A percentile compares a stretch with the other conserved stretches of the same genome.
phyloP scores from a whole-genome alignment of 2,113 vertebrate genomes.

The Pionites leucogaster region DNA sequence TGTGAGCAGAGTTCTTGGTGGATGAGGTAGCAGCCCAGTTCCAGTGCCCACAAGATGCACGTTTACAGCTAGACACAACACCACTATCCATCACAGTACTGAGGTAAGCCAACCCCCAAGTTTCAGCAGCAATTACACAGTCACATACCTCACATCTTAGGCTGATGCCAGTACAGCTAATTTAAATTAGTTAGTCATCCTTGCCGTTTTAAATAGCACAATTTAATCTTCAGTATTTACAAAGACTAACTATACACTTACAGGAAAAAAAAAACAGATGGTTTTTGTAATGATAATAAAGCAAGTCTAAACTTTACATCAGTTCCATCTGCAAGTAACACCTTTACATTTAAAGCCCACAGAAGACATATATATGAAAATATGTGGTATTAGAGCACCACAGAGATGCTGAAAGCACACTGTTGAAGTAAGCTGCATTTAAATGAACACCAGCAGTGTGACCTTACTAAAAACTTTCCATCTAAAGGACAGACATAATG shows the following conservation, averaged over 20 bases:
- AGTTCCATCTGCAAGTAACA: neutral
- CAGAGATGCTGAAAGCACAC: neutral
- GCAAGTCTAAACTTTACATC: neutral
- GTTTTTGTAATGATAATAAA: neutral
- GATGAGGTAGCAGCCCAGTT: neutral
- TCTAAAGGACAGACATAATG: neutral
- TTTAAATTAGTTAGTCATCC: neutral
- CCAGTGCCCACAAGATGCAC: neutral
- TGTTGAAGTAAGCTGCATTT: neutral
- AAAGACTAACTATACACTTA: neutral
- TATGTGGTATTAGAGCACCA: neutral
- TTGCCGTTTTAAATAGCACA: neutral
- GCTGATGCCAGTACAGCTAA: neutral
- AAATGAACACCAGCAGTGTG: neutral
- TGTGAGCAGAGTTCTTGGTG: neutral
- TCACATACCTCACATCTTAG: neutral
- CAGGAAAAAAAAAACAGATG: neutral
- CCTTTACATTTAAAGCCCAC: neutral
- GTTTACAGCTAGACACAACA: fast-evolving
- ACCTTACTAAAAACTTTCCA: neutral
- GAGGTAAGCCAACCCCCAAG: neutral
- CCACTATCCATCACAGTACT: neutral
- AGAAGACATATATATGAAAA: neutral
- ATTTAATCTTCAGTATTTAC: neutral
- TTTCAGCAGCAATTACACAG: neutral